A percentile compares a stretch with the other conserved stretches of the same genome.
These are phyloP conservation scores for Timema podura DNA, from an alignment of 2,888 invertebrate species.

Conservation along the genomic window DNA sequence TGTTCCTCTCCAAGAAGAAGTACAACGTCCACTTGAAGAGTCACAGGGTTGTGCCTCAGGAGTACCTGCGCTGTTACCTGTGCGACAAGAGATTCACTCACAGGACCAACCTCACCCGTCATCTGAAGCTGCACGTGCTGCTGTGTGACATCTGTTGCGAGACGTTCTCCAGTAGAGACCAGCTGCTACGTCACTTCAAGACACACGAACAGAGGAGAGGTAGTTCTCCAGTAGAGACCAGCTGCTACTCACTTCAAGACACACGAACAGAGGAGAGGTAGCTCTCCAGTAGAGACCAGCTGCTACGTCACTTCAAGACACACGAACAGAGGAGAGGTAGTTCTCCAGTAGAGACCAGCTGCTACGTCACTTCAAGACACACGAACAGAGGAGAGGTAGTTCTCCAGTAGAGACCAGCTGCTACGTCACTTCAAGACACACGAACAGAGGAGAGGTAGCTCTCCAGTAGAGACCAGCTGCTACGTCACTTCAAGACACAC, in stretches of 20 bases:
- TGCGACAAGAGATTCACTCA: slow-evolving; percentile 10
- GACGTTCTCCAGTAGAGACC: background rate
- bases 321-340: too few species aligned
- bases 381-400: too few species aligned
- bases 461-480: slow-evolving; percentile 9
- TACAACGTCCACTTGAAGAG: background rate
- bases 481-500: background rate
- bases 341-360: too few species aligned
- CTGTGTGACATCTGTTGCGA: background rate
- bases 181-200: slow-evolving; percentile 8
- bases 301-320: background rate
- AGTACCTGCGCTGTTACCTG: background rate
- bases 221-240: too few species aligned
- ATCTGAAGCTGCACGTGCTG: slow-evolving; percentile 10
- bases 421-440: background rate
- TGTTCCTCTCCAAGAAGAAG: background rate
- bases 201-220: too few species aligned
- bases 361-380: too few species aligned
- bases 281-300: too few species aligned
- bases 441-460: too few species aligned
- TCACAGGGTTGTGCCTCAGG: background rate
- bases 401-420: slow-evolving; percentile 8
- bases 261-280: too few species aligned
- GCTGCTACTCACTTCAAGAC: too few species aligned
- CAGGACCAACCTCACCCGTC: background rate